Conservation (phyloP, 2,888 invertebrate species). For the Frankliniella intonsa region DNA sequence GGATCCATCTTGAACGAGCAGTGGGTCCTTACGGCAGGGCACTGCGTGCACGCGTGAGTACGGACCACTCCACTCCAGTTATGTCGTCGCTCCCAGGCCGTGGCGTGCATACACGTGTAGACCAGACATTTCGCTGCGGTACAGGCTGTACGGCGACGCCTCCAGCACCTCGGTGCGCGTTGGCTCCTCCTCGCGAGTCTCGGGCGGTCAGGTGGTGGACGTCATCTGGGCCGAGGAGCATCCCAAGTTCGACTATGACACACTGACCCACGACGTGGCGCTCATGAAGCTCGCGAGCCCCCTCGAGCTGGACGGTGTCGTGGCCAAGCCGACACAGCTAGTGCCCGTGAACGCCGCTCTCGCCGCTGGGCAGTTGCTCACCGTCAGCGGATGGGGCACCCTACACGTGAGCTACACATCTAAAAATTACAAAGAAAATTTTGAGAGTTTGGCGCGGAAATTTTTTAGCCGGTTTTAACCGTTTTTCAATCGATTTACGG, state of each 20-base stretch:
- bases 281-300: not conserved
- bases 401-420: not conserved
- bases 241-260: not conserved
- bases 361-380: constrained; percentile 24
- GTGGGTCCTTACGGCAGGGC: not conserved
- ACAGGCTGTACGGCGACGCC: not conserved
- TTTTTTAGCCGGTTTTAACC: too few species aligned
- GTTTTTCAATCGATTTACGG: too few species aligned
- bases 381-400: constrained; percentile 34
- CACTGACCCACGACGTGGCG: not conserved
- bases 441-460: too few species aligned
- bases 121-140: not conserved
- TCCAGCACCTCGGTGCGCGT: not conserved
- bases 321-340: not conserved
- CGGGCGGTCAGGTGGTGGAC: not conserved
- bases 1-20: not conserved
- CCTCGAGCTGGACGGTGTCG: not conserved
- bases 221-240: not conserved
- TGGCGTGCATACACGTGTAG: not conserved
- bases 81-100: too few species aligned
- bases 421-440: too few species aligned
- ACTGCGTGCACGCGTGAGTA: not conserved
- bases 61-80: not conserved
- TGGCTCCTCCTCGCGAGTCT: not conserved
- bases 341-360: constrained; percentile 9